Evolutionary conservation across 1,140 invertebrate species (phyloP).

Genomic region (Eufriesea mexicana): DNA sequence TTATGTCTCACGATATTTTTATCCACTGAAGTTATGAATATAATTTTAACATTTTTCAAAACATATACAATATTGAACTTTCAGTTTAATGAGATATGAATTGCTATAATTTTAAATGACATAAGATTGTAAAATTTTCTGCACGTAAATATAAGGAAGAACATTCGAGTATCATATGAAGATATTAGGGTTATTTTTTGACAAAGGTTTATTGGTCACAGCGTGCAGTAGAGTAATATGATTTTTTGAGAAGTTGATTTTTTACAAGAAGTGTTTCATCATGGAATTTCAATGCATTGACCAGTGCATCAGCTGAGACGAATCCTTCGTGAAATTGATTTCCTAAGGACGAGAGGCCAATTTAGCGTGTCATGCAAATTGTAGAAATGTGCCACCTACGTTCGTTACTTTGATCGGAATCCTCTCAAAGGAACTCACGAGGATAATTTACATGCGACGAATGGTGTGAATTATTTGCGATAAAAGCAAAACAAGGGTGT

Average conservation of each 20-base stretch:
- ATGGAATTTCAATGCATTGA: not conserved
- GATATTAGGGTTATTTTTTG: not conserved
- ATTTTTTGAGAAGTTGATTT: not conserved
- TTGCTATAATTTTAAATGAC: too few relatives aligned
- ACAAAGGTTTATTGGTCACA: not conserved
- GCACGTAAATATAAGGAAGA: too few relatives aligned
- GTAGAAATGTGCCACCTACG: not conserved
- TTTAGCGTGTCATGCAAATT: not conserved
- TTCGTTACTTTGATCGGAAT: not conserved
- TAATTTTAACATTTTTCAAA: too few relatives aligned
- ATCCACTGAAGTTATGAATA: too few relatives aligned
- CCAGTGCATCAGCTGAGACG: not conserved
- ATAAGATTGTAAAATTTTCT: too few relatives aligned
- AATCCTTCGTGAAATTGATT: not conserved
- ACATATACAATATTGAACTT: too few relatives aligned
- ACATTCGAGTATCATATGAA: too few relatives aligned
- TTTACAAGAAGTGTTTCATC: not conserved
- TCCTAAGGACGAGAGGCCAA: not conserved
- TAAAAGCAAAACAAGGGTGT: too few relatives aligned
- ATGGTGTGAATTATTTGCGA: too few relatives aligned
- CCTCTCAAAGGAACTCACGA: not conserved
- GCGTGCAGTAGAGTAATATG: too few relatives aligned
- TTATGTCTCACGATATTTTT: too few relatives aligned
- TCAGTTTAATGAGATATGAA: too few relatives aligned
- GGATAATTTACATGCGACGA: not conserved